phyloP scores from a whole-genome alignment of 2,113 vertebrate species.

The Daphoenositta chrysoptera region DNA sequence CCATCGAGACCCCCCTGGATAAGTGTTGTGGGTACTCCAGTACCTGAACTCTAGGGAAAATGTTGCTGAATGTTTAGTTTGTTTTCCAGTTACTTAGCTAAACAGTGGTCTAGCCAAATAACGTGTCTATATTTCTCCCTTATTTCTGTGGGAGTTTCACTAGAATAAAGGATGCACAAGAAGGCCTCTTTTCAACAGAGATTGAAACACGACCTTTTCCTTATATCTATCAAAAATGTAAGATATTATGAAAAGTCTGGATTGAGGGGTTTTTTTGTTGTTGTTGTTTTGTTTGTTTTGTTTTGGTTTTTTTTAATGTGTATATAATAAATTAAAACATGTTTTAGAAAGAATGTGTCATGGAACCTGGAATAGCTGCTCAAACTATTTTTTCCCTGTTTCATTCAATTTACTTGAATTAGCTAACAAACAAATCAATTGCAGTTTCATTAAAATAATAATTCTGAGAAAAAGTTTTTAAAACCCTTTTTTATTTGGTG shows the following conservation, averaged over 20 bases:
- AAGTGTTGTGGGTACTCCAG: neutral
- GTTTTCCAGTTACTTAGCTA: neutral
- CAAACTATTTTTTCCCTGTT: neutral
- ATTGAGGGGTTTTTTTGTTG: too few species aligned
- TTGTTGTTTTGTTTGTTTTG: too few species aligned
- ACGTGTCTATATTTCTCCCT: neutral
- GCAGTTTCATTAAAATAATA: neutral
- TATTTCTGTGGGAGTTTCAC: neutral
- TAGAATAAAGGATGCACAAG: neutral
- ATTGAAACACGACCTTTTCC: neutral
- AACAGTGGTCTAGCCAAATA: neutral
- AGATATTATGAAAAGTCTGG: neutral
- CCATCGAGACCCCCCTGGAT: rapidly evolving
- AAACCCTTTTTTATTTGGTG: neutral
- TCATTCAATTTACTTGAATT: neutral
- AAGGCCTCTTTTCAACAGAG: neutral
- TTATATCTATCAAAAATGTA: neutral
- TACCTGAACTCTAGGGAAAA: neutral
- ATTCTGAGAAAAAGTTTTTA: neutral
- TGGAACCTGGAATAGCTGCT: neutral
- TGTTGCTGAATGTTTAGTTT: neutral
- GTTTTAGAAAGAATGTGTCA: neutral
- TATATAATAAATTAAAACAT: neutral
- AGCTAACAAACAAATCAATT: neutral
- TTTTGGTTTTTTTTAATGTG: neutral